These are phyloP conservation scores for Ips nitidus DNA, from an alignment of 1,140 invertebrate genomes.

Conservation along the genomic window DNA sequence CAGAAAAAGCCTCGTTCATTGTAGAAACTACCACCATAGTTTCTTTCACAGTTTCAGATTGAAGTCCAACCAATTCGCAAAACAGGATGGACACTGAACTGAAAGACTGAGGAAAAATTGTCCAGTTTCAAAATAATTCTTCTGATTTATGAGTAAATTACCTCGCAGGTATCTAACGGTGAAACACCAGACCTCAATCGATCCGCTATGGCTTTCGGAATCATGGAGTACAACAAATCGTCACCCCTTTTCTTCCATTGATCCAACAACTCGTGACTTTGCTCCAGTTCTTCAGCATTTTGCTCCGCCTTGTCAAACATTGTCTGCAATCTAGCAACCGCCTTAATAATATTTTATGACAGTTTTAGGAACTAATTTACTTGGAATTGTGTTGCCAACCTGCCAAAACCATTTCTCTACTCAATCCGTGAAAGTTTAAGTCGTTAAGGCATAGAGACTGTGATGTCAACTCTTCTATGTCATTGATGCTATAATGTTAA, in stretches of 20 bases:
- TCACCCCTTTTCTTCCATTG: conserved; percentile 85
- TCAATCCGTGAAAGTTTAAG: conserved; percentile 82
- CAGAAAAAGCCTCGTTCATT: conserved; percentile 82
- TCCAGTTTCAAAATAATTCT: conserved; percentile 5
- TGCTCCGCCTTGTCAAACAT: conserved; percentile 80
- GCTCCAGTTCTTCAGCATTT: conserved; percentile 71
- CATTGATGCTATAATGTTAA: conserved; percentile 68
- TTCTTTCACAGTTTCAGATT: conserved; percentile 65
- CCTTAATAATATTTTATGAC: neutral
- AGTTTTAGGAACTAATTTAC: conserved; percentile 46
- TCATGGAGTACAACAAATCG: conserved; percentile 90
- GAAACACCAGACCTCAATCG: conserved; percentile 69
- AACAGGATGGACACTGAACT: conserved; percentile 64
- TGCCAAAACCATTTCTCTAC: conserved; percentile 78
- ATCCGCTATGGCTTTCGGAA: conserved; percentile 77
- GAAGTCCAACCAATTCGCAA: conserved; percentile 63
- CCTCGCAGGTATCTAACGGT: conserved; percentile 75
- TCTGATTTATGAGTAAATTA: conserved; percentile 43
- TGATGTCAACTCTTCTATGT: conserved; percentile 75
- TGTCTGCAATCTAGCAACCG: conserved; percentile 64
- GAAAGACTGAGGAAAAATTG: conserved; percentile 57
- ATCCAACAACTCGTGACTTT: conserved; percentile 70
- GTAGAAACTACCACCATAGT: conserved; percentile 79
- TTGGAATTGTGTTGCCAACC: conserved; percentile 88
- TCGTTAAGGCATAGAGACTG: conserved; percentile 82